phyloP scores from a whole-genome alignment of 2,797 vertebrate species.

The Artibeus jamaicensis region DNA sequence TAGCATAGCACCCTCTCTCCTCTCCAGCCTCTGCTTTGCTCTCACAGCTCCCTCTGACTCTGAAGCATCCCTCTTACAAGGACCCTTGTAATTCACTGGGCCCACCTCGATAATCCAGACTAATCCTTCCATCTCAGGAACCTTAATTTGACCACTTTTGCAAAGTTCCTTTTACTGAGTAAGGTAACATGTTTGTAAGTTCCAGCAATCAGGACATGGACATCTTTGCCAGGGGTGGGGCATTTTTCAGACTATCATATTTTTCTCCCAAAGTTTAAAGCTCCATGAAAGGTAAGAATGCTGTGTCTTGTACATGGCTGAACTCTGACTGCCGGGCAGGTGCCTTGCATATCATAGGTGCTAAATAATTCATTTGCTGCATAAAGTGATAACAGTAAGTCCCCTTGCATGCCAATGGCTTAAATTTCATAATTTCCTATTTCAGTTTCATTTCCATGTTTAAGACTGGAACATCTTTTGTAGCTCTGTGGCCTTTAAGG shows the following conservation, averaged over 20 bases:
- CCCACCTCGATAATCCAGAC: neutral
- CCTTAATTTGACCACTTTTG: neutral
- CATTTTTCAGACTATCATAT: neutral
- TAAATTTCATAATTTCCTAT: constrained; percentile 4
- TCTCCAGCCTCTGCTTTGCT: neutral
- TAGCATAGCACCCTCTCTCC: neutral
- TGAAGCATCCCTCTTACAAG: neutral
- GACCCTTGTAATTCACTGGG: neutral
- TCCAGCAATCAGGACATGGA: neutral
- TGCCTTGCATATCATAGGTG: neutral
- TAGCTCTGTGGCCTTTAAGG: neutral
- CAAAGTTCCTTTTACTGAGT: neutral
- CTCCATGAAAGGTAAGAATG: neutral
- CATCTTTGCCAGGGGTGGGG: neutral
- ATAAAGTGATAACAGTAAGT: neutral
- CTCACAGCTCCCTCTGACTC: neutral
- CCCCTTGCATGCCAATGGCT: neutral
- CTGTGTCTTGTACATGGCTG: neutral
- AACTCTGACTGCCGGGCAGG: neutral
- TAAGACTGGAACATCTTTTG: neutral
- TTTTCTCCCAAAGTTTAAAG: neutral
- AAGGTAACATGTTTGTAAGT: neutral
- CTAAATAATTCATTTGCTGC: neutral
- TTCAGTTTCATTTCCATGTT: constrained; percentile 5
- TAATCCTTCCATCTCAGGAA: neutral